Evolutionary conservation across 2,797 vertebrate species (phyloP).

Genomic region (Urophycis tenuis): DNA sequence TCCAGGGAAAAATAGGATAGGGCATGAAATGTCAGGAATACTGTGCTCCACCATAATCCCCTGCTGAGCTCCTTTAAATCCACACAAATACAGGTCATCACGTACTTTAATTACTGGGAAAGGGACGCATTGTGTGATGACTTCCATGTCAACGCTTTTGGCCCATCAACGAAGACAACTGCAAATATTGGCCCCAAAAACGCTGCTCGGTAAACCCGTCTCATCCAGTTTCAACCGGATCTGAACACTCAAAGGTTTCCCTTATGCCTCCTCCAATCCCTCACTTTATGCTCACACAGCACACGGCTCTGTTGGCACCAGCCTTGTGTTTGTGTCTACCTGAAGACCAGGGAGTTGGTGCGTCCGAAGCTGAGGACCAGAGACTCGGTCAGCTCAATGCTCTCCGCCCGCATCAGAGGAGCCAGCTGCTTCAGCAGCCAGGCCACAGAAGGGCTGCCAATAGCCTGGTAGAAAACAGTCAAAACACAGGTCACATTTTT

Average conservation of each 20-base stretch:
- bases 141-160: constrained; percentile 21
- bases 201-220: no score
- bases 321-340: constrained; percentile 44
- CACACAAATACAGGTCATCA: constrained; percentile 45
- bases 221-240: neutral
- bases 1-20: constrained; percentile 24
- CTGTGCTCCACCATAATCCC: constrained; percentile 41
- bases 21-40: constrained; percentile 26
- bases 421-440: constrained; percentile 95
- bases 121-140: constrained; percentile 23
- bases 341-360: constrained; percentile 88
- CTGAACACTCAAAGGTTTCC: neutral
- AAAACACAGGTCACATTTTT: constrained; percentile 1
- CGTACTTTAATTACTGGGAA: constrained; percentile 29
- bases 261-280: neutral
- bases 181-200: neutral
- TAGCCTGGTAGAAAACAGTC: constrained; percentile 71
- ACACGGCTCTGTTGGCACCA: neutral
- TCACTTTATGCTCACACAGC: neutral
- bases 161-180: constrained; percentile 1
- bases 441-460: constrained; percentile 89
- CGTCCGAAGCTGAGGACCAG: constrained; percentile 95
- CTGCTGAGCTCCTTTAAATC: constrained; percentile 41
- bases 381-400: constrained; percentile 94
- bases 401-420: constrained; percentile 95